Evolutionary conservation across 2,797 vertebrate genomes (phyloP).

Genomic region (Urosaurus nigricauda): DNA sequence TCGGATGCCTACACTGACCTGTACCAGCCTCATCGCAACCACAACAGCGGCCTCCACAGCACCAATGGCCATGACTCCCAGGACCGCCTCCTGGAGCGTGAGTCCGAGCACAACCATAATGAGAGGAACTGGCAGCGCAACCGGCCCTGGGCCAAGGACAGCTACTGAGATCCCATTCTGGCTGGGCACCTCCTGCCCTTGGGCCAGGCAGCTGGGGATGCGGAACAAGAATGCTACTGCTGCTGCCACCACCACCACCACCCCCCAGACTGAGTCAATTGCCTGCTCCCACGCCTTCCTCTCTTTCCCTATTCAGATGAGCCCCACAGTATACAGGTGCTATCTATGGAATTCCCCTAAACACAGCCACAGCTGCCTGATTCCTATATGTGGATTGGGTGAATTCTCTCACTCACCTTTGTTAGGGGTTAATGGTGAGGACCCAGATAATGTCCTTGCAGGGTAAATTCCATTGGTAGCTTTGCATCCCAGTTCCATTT

Average conservation of each 20-base stretch:
- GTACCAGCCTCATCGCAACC: conserved; percentile 90
- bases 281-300: conserved; percentile 34
- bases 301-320: conserved; percentile 26
- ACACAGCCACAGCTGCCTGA: conserved; percentile 38
- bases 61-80: conserved; percentile 90
- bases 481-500: conserved; percentile 12
- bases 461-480: conserved; percentile 41
- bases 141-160: conserved; percentile 94
- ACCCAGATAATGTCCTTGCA: conserved; percentile 24
- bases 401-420: not conserved
- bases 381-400: not conserved
- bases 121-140: conserved; percentile 93
- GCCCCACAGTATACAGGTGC: conserved; percentile 40
- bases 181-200: not conserved
- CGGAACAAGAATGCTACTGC: conserved; percentile 24
- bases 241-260: conserved; percentile 14
- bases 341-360: conserved; percentile 27
- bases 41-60: conserved; percentile 85
- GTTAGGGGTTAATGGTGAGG: conserved; percentile 5
- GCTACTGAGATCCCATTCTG: conserved; percentile 82
- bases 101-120: conserved; percentile 88
- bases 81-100: conserved; percentile 87
- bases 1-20: conserved; percentile 88
- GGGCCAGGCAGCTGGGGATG: conserved; percentile 28
- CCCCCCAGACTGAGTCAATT: conserved; percentile 20